Conservation (phyloP, 2,888 invertebrate genomes). For the Eupithecia abbreviata region DNA sequence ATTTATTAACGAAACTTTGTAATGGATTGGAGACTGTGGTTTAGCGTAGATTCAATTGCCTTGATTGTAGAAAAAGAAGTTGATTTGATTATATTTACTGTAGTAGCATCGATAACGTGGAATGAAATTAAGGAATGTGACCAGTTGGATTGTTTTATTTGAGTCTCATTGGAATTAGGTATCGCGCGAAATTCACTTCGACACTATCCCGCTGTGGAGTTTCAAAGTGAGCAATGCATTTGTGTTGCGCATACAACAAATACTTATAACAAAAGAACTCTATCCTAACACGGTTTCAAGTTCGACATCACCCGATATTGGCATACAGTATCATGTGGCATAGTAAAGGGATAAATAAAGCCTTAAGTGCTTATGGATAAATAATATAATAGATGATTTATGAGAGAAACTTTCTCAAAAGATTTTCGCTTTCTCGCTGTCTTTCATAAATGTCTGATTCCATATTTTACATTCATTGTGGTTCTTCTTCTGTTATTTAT, state of each 20-base stretch:
- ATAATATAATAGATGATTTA: conserved; percentile 3
- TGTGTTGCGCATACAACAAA: not conserved
- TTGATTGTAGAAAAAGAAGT: not conserved
- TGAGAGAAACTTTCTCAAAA: conserved; percentile 13
- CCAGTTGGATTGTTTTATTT: not conserved
- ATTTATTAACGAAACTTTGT: conserved; percentile 19
- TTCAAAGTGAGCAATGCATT: not conserved
- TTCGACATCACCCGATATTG: not conserved
- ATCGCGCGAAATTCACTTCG: not conserved
- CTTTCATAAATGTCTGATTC: conserved; percentile 22
- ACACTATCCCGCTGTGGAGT: too few relatives aligned
- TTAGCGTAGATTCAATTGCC: not conserved
- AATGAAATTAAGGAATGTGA: not conserved
- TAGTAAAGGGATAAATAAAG: not conserved
- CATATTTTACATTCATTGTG: conserved; percentile 3
- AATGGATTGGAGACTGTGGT: conserved; percentile 2
- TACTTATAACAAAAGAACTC: not conserved
- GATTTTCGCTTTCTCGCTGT: conserved; percentile 17
- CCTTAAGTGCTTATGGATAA: not conserved
- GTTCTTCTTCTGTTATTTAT: not conserved
- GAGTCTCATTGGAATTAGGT: not conserved
- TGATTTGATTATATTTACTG: not conserved
- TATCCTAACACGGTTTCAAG: not conserved
- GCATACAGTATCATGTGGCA: not conserved
- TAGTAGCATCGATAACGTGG: not conserved